Percentiles rank a stretch among this genome's conserved stretches.
These are phyloP conservation scores for Galbula dea DNA, from an alignment of 2,113 vertebrate genomes.

Conservation along the genomic window DNA sequence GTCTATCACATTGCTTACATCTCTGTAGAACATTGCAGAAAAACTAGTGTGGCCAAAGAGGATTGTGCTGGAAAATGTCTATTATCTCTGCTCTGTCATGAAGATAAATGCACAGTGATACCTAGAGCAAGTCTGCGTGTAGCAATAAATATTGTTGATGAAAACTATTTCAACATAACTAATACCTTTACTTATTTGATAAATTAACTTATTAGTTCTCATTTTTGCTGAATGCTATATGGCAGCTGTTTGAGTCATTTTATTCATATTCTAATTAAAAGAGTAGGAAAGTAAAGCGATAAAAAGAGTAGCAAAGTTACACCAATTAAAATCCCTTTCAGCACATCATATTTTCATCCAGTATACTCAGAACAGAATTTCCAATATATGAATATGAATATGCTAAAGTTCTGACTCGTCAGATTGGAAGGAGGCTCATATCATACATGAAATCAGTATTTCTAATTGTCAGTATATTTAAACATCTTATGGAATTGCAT, in stretches of 20 bases:
- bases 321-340: neutral
- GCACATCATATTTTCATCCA: neutral
- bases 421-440: neutral
- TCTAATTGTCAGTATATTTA: neutral
- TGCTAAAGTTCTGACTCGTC: neutral
- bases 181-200: conserved; percentile 57
- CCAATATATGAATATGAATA: neutral
- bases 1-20: no score
- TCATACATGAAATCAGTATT: fast-evolving
- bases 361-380: neutral
- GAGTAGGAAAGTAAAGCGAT: neutral
- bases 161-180: neutral
- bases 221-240: neutral
- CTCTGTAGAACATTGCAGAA: no score
- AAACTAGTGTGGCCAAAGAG: no score
- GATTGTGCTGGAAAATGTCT: no score
- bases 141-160: conserved; percentile 1
- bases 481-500: neutral
- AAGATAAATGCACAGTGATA: neutral
- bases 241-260: neutral
- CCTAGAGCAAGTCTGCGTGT: neutral
- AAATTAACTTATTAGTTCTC: conserved; percentile 16
- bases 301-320: neutral
- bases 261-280: neutral
- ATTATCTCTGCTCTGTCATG: no score